Percentiles rank a stretch among this genome's conserved stretches.
Conservation (phyloP, 2,888 invertebrate species). For the Hedychridium roseum region DNA sequence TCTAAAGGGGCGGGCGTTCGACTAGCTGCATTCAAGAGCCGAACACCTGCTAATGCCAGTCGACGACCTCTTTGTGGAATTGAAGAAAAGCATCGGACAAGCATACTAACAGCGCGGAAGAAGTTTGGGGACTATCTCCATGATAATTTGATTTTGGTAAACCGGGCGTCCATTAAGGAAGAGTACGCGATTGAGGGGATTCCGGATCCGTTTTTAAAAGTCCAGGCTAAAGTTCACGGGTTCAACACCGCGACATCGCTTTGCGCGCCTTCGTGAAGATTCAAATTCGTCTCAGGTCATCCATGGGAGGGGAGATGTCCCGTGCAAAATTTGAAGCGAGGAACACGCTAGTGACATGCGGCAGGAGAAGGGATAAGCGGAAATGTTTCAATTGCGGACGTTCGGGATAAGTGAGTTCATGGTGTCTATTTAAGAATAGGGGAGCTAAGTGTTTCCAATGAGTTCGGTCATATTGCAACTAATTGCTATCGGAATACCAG, state of each 20-base stretch:
- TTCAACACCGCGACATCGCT: neutral
- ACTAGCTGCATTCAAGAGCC: neutral
- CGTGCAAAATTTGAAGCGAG: too few relatives aligned
- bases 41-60: neutral
- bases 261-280: neutral
- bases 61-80: neutral
- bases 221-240: neutral
- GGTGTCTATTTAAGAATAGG: too few relatives aligned
- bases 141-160: too few relatives aligned
- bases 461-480: too few relatives aligned
- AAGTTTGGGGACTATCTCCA: too few relatives aligned
- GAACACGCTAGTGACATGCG: too few relatives aligned
- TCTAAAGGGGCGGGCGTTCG: neutral
- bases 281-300: neutral
- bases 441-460: too few relatives aligned
- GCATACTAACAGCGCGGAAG: neutral
- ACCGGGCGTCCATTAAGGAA: neutral
- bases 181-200: neutral
- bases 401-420: too few relatives aligned
- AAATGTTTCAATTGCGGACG: too few relatives aligned
- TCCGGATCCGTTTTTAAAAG: neutral
- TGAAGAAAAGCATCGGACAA: neutral
- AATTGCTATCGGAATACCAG: too few relatives aligned
- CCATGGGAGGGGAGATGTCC: too few relatives aligned
- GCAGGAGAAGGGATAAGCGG: too few relatives aligned